Evolutionary conservation across 2,888 invertebrate species (phyloP).

Genomic region (Pheosia tremula): DNA sequence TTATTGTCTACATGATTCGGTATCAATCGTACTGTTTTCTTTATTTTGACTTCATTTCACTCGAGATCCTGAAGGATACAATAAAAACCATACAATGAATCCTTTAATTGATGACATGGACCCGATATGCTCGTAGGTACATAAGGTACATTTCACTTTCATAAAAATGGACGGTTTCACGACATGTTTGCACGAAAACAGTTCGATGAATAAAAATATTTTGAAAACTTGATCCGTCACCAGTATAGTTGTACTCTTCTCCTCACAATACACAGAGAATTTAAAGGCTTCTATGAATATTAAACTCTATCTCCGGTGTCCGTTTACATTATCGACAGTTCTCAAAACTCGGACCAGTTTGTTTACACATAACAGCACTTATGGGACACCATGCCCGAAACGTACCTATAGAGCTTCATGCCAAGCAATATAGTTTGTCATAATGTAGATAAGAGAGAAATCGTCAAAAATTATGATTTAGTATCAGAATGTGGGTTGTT

Average conservation of each 20-base stretch:
- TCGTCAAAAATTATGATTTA: background rate
- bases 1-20: background rate
- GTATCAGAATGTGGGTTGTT: background rate
- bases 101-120: constrained; percentile 1
- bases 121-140: background rate
- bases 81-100: constrained; percentile 3
- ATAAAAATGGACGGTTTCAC: background rate
- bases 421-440: constrained; percentile 3
- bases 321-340: constrained; percentile 46
- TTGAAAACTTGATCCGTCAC: background rate
- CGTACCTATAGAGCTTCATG: constrained; percentile 18
- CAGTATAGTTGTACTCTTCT: constrained; percentile 1
- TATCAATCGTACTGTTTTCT: background rate
- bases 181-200: background rate
- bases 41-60: background rate
- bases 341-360: constrained; percentile 44
- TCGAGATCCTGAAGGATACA: constrained; percentile 4
- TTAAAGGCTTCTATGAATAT: constrained; percentile 15
- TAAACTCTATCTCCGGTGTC: constrained; percentile 31
- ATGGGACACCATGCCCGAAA: constrained; percentile 29
- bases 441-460: background rate
- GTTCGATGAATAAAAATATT: constrained; percentile 1
- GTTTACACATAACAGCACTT: constrained; percentile 49
- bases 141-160: background rate
- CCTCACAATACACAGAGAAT: constrained; percentile 12